Conservation (phyloP, 2,888 invertebrate species). For the Sarcophaga rosellei region DNA sequence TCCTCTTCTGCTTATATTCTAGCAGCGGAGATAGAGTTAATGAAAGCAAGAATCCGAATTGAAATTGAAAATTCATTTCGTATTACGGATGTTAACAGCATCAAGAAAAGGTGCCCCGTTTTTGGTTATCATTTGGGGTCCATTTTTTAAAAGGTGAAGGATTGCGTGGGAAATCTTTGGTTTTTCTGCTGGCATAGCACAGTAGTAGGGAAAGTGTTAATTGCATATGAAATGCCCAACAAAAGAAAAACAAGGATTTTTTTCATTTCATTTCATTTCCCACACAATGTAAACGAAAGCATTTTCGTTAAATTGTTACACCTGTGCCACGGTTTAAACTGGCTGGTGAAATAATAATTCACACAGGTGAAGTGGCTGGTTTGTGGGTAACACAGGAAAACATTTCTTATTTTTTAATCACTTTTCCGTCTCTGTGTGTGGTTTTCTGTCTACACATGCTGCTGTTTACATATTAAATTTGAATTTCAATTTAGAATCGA, state of each 20-base stretch:
- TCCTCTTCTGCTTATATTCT: too few species aligned
- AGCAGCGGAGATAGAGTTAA: too few species aligned
- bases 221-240: conserved; percentile 67
- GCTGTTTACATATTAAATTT: conserved; percentile 75
- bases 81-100: conserved; percentile 49
- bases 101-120: conserved; percentile 52
- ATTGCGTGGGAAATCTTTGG: conserved; percentile 74
- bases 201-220: conserved; percentile 73
- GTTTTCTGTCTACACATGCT: conserved; percentile 68
- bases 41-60: too few species aligned
- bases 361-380: background rate
- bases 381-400: background rate
- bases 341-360: background rate
- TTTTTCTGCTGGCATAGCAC: background rate
- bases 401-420: background rate
- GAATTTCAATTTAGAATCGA: conserved; percentile 51
- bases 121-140: conserved; percentile 70
- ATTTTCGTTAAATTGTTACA: conserved; percentile 63
- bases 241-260: conserved; percentile 44
- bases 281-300: too few species aligned
- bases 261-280: too few species aligned
- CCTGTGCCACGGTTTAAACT: conserved; percentile 71
- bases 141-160: conserved; percentile 43
- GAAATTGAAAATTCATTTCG: conserved; percentile 1
- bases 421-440: conserved; percentile 71